Percentiles rank a stretch among this genome's conserved stretches.
Evolutionary conservation across 2,797 vertebrate genomes (phyloP).

Genomic region (Microtus obscurus): DNA sequence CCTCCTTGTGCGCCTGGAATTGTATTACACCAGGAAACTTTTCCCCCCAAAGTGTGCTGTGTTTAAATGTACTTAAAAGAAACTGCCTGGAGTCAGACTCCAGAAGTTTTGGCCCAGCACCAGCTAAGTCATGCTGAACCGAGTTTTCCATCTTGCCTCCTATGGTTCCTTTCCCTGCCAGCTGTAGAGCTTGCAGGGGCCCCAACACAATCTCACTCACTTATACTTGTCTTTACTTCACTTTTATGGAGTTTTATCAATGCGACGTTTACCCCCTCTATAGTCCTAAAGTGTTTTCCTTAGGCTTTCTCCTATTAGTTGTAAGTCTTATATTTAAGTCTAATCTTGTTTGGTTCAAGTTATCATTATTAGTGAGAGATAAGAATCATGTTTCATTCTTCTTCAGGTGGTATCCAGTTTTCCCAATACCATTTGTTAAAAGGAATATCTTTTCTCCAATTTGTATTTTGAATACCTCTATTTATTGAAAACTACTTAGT

Average conservation of each 20-base stretch:
- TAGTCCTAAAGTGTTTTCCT: background rate
- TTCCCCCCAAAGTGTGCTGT: background rate
- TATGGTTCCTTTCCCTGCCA: background rate
- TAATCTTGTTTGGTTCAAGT: background rate
- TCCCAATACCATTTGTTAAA: background rate
- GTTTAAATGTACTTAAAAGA: background rate
- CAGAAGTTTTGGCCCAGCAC: background rate
- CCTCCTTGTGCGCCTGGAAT: background rate
- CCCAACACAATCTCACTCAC: background rate
- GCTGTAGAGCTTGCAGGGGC: background rate
- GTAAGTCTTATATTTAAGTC: background rate
- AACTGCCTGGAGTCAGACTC: background rate
- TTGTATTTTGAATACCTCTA: background rate
- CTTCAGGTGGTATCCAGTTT: background rate
- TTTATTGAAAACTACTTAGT: background rate
- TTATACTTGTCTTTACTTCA: background rate
- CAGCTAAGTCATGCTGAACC: background rate
- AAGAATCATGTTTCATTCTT: background rate
- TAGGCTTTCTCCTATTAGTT: background rate
- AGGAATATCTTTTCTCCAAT: background rate
- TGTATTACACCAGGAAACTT: background rate
- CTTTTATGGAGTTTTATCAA: background rate
- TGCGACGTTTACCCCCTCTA: background rate
- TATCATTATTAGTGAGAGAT: background rate
- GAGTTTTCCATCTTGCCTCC: background rate